These are phyloP conservation scores for Brachirus orientalis DNA, from an alignment of 2,113 vertebrate genomes.

Conservation along the genomic window DNA sequence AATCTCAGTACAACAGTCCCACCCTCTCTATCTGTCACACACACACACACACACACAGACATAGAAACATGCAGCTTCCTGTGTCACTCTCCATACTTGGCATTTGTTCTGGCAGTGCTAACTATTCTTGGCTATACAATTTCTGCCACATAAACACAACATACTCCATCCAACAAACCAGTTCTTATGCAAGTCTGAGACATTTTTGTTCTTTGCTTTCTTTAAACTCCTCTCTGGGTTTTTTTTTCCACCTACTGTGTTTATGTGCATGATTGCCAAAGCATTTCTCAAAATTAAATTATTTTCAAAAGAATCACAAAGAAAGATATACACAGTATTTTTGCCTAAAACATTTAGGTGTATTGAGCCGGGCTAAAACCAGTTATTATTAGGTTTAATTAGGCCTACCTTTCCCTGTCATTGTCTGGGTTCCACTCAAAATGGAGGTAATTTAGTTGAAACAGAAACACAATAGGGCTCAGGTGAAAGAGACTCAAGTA, in stretches of 20 bases:
- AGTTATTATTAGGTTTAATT: no score
- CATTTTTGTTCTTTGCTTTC: slow-evolving; percentile 11
- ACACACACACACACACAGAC: neutral
- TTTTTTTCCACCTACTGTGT: slow-evolving; percentile 37
- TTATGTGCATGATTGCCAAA: slow-evolving; percentile 27
- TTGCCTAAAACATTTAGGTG: no score
- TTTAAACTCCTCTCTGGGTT: slow-evolving; percentile 30
- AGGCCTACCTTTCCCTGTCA: no score
- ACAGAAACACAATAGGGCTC: no score
- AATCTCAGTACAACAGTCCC: slow-evolving; percentile 13
- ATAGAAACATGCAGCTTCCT: neutral
- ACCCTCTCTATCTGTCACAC: neutral
- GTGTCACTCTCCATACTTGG: slow-evolving; percentile 1
- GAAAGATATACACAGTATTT: neutral
- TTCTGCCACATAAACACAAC: slow-evolving; percentile 5
- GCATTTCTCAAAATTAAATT: slow-evolving; percentile 34
- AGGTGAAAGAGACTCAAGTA: no score
- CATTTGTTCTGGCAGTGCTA: slow-evolving; percentile 1
- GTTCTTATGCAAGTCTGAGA: slow-evolving; percentile 1
- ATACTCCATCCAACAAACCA: slow-evolving; percentile 18
- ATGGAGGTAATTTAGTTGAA: no score
- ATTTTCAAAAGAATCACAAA: slow-evolving; percentile 40
- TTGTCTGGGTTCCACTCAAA: no score
- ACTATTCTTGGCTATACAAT: neutral
- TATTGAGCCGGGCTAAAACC: no score